Base-by-base conservation (phyloP, 1,140 invertebrate species). In the Brachionus koreanus region DNA sequence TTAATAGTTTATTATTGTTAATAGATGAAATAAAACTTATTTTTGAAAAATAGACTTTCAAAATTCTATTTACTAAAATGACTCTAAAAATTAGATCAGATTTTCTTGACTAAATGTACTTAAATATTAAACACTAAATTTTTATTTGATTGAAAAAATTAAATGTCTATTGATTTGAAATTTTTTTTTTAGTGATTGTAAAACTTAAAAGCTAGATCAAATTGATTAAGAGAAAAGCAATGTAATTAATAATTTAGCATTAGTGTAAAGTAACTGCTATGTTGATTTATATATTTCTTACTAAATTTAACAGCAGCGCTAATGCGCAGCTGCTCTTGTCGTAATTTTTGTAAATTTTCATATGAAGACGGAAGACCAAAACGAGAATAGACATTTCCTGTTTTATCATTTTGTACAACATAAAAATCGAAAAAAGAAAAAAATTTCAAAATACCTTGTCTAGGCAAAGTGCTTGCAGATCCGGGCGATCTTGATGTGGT, bases 201-300 rank as follows among this genome's bases (percentile, higher is more conserved):
- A n/a, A n/a, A n/a, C n/a, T n/a, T n/a, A n/a, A n/a, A n/a, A n/a
- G n/a, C n/a, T n/a, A n/a, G n/a, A n/a, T n/a, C n/a, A n/a, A n/a
- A n/a, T n/a, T n/a, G 29, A 46, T 12, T 46, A n/a, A 46, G n/a
- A 46, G 5, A 10, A 46, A 46, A 46, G 43, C 49, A 82, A 29
- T 74, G 79, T 63, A 85, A 74, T 69, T 63, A 85, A 74, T 69
- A 83, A 35, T 84, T 52, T 43, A 67, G 74, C 75, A 33, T 39
- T n/a, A n/a, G 42, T 83, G 83, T 79, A 61, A 83, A 83, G 76
- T 75, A 52, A 42, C 16, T 84, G 86, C 85, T 85, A 72, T 77
- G 35, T 63, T 81, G 3, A 29, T 29, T 82, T 83, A 85, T 84
- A 74, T 85, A 79, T 25, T 52, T 72, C 49, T 86, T 85, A 83